Conservation (phyloP, 1,140 invertebrate genomes). For the Andrena cerasifolii region DNA sequence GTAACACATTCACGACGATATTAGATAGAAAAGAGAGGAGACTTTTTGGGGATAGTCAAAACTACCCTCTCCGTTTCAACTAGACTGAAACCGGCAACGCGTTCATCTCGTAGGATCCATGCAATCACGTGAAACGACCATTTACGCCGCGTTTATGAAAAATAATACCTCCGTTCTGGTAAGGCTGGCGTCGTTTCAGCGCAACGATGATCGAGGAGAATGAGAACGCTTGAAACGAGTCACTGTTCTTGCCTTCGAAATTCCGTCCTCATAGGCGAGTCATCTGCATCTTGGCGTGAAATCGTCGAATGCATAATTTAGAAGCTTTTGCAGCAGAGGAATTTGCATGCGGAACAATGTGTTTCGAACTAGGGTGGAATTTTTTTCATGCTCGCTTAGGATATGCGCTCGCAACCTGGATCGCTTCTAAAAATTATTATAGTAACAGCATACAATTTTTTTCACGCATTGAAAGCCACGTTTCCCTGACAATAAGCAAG, state of each 20-base stretch:
- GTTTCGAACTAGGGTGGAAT: background rate
- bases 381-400: background rate
- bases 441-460: too few species aligned
- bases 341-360: background rate
- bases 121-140: conserved; percentile 69
- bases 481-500: too few species aligned
- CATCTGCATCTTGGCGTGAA: background rate
- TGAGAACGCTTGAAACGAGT: conserved; percentile 20
- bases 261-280: background rate
- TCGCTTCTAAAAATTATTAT: background rate
- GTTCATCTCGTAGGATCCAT: conserved; percentile 58
- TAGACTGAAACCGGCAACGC: conserved; percentile 33
- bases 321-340: background rate
- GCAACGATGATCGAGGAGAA: conserved; percentile 43
- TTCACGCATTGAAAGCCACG: too few species aligned
- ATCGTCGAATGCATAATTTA: conserved; percentile 38
- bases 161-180: conserved; percentile 62
- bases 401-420: background rate
- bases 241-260: conserved; percentile 21
- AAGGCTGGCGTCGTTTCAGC: conserved; percentile 16
- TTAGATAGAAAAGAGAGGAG: background rate
- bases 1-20: background rate
- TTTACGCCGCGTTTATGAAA: conserved; percentile 70
- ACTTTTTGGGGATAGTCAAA: background rate
- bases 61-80: conserved; percentile 31